Base-by-base conservation (phyloP, 2,888 invertebrate genomes). In the Drosophila pseudotalamancana region DNA sequence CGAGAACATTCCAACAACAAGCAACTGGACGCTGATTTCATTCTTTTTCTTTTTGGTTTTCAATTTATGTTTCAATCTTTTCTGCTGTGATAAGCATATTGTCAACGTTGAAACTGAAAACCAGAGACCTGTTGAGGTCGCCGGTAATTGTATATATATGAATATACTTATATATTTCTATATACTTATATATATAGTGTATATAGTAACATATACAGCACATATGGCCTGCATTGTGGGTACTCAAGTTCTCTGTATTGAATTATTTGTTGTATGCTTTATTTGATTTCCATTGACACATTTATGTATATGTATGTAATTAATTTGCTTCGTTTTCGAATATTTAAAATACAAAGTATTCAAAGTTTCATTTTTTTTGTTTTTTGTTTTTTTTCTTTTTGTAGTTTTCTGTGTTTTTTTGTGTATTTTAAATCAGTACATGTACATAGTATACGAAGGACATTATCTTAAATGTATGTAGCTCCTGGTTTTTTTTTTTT, bases 211-310 rank as follows among this genome's bases (percentile, higher is more conserved):
- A n/a, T 12, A 23, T 8, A 11, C 25, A n/a, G 16, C 42, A 43
- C 23, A 62, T 45, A 35, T 29, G 8, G 21, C 12, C 1, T 34
- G n/a, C 43, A 37, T 21, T 29, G 25, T 43, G 67, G 46, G 23
- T 50, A 66, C 45, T 66, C 50, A 43, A 61, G 31, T 19, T 27
- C 29, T 8, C 11, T 8, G 16, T 6, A 6, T 50, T 29, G 31
- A 21, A 25, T n/a, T n/a, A 35, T 14, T 59, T 57, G 66, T 57
- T 73, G 42, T 68, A 77, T 78, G 77, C 82, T 88, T 87, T 87
- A 80, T 88, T 72, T 85, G 69, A 84, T 72, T 87, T 87, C 79
- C 80, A 83, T 86, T 88, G 81, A 87, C 88, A 87, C 88, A 88
- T 85, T 87, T 87, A 86, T 75, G 64, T 77, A 74, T 87, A 78